Evolutionary conservation across 2,113 vertebrate species (phyloP).

Genomic region (Nerophis ophidion): DNA sequence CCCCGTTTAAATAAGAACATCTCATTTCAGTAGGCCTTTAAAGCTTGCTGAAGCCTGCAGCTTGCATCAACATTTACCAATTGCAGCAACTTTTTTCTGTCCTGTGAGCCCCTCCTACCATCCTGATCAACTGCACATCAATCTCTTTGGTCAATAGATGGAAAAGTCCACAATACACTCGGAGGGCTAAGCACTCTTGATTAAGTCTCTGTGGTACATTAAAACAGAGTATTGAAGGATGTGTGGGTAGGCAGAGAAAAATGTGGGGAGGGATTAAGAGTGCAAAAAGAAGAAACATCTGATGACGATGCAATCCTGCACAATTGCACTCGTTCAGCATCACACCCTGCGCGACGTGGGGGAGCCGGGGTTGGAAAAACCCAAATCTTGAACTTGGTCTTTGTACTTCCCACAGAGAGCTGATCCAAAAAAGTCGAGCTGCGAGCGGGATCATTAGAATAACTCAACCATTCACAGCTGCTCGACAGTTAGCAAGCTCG

Average conservation of each 20-base stretch:
- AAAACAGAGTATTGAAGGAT: constrained; percentile 28
- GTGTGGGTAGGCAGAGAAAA: constrained; percentile 22
- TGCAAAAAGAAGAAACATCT: constrained; percentile 3
- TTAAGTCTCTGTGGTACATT: constrained; percentile 45
- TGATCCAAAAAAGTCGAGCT: constrained; percentile 10
- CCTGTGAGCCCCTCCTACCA: no score
- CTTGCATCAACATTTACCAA: no score
- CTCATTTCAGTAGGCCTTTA: no score
- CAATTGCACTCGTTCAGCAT: no score
- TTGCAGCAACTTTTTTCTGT: no score
- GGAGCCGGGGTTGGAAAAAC: constrained; percentile 6
- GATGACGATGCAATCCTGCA: no score
- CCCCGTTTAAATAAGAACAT: no score
- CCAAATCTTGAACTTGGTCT: neutral
- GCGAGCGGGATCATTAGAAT: constrained; percentile 42
- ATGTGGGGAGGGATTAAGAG: constrained; percentile 4
- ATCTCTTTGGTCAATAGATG: no score
- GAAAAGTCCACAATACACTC: no score
- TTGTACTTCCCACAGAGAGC: neutral
- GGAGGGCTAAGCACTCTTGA: constrained; percentile 22
- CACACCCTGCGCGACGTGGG: constrained; percentile 5
- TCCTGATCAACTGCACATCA: no score
- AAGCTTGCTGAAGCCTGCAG: no score
- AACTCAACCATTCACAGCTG: constrained; percentile 41
- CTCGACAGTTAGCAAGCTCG: constrained; percentile 37